A percentile compares a stretch with the other conserved stretches of the same genome.
These are phyloP conservation scores for Halocynthia roretzi DNA, from an alignment of 23 tunicate species.

Conservation along the genomic window DNA sequence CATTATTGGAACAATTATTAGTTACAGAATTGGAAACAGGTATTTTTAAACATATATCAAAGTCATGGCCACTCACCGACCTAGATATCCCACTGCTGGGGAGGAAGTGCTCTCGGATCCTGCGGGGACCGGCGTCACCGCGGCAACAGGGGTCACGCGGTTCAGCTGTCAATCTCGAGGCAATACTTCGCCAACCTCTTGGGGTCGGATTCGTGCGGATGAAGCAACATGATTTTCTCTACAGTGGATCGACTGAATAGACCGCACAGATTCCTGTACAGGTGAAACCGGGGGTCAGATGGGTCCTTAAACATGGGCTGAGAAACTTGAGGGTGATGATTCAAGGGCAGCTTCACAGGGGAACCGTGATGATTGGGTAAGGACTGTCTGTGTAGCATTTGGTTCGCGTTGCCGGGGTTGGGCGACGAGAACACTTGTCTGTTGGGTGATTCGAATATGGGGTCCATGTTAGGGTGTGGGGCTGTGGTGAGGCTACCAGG, in stretches of 20 bases:
- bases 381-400: neutral
- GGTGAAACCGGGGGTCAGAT: slow-evolving; percentile 50
- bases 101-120: no score
- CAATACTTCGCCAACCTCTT: slow-evolving; percentile 62
- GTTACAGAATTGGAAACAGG: no score
- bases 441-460: slow-evolving; percentile 4
- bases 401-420: slow-evolving; percentile 18
- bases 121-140: neutral
- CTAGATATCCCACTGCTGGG: no score
- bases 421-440: slow-evolving; percentile 6
- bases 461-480: slow-evolving; percentile 14
- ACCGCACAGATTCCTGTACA: slow-evolving; percentile 81
- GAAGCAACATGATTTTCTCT: slow-evolving; percentile 39
- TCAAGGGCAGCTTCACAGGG: neutral
- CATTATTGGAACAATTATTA: no score
- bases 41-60: no score
- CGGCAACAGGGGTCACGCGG: neutral
- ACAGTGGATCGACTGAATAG: slow-evolving; percentile 57
- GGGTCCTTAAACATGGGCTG: slow-evolving; percentile 27
- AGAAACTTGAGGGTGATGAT: slow-evolving; percentile 6
- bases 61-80: no score
- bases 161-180: slow-evolving; percentile 26
- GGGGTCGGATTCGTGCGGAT: slow-evolving; percentile 57
- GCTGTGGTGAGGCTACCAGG: neutral
- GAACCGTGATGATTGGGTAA: neutral